Conservation (phyloP, 2,888 invertebrate genomes). For the Marronus borbonicus region DNA sequence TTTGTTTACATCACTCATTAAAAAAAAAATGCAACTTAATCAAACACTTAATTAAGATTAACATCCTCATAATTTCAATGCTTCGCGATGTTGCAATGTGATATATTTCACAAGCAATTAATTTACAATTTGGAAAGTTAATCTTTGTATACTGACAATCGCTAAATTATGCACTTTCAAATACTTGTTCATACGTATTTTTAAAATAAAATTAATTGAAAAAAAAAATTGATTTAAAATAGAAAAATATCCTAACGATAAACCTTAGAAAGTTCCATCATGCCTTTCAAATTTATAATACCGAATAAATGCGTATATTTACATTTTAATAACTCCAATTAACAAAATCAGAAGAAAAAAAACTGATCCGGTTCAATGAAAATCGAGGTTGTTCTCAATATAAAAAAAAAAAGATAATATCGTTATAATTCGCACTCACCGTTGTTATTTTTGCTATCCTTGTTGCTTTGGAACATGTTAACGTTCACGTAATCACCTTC, state of each 20-base stretch:
- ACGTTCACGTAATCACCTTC: slow-evolving; percentile 94
- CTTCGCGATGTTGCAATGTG: neutral
- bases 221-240: neutral
- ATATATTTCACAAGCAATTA: slow-evolving; percentile 37
- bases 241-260: slow-evolving; percentile 3
- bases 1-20: too few species aligned
- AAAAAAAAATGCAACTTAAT: neutral
- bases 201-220: neutral
- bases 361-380: slow-evolving; percentile 3
- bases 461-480: slow-evolving; percentile 82
- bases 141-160: neutral
- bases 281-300: slow-evolving; percentile 16
- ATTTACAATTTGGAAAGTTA: slow-evolving; percentile 35
- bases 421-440: slow-evolving; percentile 64
- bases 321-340: slow-evolving; percentile 36
- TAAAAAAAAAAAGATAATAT: neutral
- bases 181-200: neutral
- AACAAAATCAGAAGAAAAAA: slow-evolving; percentile 1
- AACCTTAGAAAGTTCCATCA: slow-evolving; percentile 15
- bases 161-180: slow-evolving; percentile 36
- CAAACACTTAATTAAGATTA: neutral
- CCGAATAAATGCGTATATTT: slow-evolving; percentile 31
- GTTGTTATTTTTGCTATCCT: slow-evolving; percentile 75
- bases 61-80: neutral
- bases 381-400: slow-evolving; percentile 29